These are phyloP conservation scores for Rhamnusium bicolor DNA, from an alignment of 2,888 invertebrate genomes.

Conservation along the genomic window DNA sequence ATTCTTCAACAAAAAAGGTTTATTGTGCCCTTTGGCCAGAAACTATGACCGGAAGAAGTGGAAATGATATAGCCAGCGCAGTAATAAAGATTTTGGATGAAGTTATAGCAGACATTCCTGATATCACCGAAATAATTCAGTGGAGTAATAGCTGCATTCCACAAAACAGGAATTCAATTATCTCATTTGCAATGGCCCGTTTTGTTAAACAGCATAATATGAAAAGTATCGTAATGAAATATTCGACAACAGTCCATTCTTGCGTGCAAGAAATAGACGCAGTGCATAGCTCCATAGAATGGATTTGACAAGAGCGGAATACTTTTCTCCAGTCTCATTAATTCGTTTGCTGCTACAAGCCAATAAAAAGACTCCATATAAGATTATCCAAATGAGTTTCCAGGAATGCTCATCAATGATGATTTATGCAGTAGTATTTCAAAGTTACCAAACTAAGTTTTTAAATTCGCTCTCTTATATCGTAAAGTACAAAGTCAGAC, in stretches of 20 bases:
- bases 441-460: neutral
- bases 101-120: conserved; percentile 36
- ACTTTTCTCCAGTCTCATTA: conserved; percentile 16
- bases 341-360: conserved; percentile 13
- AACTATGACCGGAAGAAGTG: conserved; percentile 41
- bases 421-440: neutral
- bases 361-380: neutral
- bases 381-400: conserved; percentile 8
- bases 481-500: neutral
- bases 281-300: conserved; percentile 13
- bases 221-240: neutral
- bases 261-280: conserved; percentile 22
- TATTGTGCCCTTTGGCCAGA: conserved; percentile 47
- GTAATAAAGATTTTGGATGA: conserved; percentile 31
- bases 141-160: conserved; percentile 50
- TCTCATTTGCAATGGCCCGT: neutral
- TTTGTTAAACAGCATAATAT: neutral
- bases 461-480: neutral
- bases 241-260: conserved; percentile 22
- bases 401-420: neutral
- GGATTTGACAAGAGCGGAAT: conserved; percentile 13
- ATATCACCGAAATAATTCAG: conserved; percentile 35
- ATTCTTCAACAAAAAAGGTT: conserved; percentile 40
- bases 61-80: conserved; percentile 46
- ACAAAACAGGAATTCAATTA: conserved; percentile 42